Evolutionary conservation across 2,888 invertebrate species (phyloP), one percentile per base, ranked within the genome.

Genomic region (Leptopterna dolabrata): DNA sequence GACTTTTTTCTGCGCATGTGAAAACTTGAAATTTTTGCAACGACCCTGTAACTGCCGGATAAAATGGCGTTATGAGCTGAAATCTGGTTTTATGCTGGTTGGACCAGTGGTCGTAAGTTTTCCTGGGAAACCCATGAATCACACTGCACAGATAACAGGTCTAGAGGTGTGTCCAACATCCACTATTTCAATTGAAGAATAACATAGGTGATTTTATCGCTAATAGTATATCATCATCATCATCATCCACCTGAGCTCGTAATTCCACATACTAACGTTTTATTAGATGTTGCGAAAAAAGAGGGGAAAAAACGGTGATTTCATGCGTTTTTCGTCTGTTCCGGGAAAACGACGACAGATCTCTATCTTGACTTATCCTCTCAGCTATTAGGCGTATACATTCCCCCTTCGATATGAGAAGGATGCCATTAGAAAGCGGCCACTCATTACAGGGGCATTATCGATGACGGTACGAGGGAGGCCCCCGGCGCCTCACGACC

Each of bases 401-500:
- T 7, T 36, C 36, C 36, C 36, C n/a, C 41, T 36, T 27, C 71
- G 71, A 30, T 71, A 30, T 71, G 71, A 24, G 71, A 71, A 36
- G 36, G 71, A 76, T 36, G 24, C 41, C 80, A 47, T 81, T 81
- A 55, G 81, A 81, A 81, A 81, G 81, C 81, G 81, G 51, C 81
- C 81, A 51, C 81, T 81, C 81, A 81, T 81, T 81, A 81, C 81
- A 51, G 51, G 29, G 51, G 81, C 51, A 81, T 81, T 81, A 81
- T 81, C 81, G 81, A 81, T 51, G 81, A 81, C 81, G 81, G 30
- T 73, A 73, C 51, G 29, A 47, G 36, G 51, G 27, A 55, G 81
- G 81, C 81, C 81, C 29, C 51, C 47, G 81, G 81, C 81, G 81
- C 81, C 81, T 81, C 81, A 81, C 81, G 81, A 81, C 81, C 51